phyloP scores from a whole-genome alignment of 2,888 invertebrate genomes.

The Rhorus exstirpatorius region DNA sequence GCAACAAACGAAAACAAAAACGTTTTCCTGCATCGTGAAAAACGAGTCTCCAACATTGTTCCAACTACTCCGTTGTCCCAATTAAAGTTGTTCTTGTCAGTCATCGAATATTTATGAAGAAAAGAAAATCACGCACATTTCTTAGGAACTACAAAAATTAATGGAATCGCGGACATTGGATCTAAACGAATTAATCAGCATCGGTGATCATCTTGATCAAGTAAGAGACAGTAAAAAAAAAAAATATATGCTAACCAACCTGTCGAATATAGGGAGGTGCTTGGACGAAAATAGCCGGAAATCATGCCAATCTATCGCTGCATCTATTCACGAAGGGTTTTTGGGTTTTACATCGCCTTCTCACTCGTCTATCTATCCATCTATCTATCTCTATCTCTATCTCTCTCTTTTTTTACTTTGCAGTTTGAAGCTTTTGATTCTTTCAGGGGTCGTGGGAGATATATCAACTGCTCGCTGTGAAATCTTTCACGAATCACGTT shows the following conservation, averaged over 20 bases:
- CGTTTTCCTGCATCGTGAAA: too few species aligned
- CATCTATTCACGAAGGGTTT: slow-evolving; percentile 58
- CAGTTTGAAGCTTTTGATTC: slow-evolving; percentile 61
- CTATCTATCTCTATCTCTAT: slow-evolving; percentile 5
- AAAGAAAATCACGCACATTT: slow-evolving; percentile 77
- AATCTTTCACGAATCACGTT: slow-evolving; percentile 44
- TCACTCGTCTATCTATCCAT: slow-evolving; percentile 26
- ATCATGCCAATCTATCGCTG: slow-evolving; percentile 62
- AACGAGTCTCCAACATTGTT: too few species aligned
- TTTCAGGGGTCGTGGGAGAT: slow-evolving; percentile 58
- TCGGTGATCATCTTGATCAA: slow-evolving; percentile 94
- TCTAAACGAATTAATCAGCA: slow-evolving; percentile 91
- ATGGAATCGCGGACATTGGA: slow-evolving; percentile 91
- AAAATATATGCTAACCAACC: slow-evolving; percentile 37
- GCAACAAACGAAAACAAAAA: slow-evolving; percentile 2
- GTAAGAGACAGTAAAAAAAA: slow-evolving; percentile 88
- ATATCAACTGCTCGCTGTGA: slow-evolving; percentile 35
- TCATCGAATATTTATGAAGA: slow-evolving; percentile 47
- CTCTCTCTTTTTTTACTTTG: slow-evolving; percentile 36
- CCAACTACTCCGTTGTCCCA: background rate
- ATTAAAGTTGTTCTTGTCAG: background rate
- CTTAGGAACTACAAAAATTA: slow-evolving; percentile 92
- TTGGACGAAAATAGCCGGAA: slow-evolving; percentile 52
- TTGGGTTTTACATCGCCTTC: slow-evolving; percentile 45
- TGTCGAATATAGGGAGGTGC: slow-evolving; percentile 55